Conservation (phyloP, 1,140 invertebrate genomes). For the Meloidogyne hapla region DNA sequence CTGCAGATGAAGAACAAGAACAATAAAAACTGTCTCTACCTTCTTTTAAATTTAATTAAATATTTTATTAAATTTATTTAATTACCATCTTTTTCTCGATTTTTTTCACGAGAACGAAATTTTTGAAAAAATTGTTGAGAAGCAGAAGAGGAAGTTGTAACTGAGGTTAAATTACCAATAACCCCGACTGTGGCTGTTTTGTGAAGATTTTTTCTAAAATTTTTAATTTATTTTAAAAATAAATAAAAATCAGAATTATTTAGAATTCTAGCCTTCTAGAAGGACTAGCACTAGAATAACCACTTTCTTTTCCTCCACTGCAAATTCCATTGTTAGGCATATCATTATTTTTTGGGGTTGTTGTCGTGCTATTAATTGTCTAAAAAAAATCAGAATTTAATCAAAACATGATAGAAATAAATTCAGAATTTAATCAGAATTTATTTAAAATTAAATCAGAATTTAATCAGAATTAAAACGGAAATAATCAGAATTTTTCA, state of each 20-base stretch:
- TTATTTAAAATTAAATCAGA: too few relatives aligned
- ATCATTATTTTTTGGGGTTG: conserved; percentile 1
- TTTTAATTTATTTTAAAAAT: not conserved
- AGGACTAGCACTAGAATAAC: conserved; percentile 16
- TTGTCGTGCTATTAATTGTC: not conserved
- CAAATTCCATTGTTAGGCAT: conserved; percentile 4
- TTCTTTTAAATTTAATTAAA: not conserved
- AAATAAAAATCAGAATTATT: too few relatives aligned
- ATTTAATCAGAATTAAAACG: too few relatives aligned
- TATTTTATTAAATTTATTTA: not conserved
- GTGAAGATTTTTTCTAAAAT: not conserved
- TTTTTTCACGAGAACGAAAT: conserved; percentile 13
- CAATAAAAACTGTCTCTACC: not conserved
- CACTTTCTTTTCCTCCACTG: conserved; percentile 17
- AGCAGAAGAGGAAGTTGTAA: conserved; percentile 3
- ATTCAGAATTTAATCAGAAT: too few relatives aligned
- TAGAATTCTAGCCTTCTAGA: conserved; percentile 13
- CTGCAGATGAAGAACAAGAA: not conserved
- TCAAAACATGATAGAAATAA: too few relatives aligned
- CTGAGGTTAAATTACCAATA: not conserved
- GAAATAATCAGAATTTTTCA: too few relatives aligned
- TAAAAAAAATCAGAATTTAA: too few relatives aligned
- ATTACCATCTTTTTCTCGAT: not conserved
- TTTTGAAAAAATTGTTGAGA: conserved; percentile 1
- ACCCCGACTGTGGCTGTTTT: not conserved